Evolutionary conservation across 1,140 invertebrate species (phyloP).

Genomic region (Drosophila tropicalis): DNA sequence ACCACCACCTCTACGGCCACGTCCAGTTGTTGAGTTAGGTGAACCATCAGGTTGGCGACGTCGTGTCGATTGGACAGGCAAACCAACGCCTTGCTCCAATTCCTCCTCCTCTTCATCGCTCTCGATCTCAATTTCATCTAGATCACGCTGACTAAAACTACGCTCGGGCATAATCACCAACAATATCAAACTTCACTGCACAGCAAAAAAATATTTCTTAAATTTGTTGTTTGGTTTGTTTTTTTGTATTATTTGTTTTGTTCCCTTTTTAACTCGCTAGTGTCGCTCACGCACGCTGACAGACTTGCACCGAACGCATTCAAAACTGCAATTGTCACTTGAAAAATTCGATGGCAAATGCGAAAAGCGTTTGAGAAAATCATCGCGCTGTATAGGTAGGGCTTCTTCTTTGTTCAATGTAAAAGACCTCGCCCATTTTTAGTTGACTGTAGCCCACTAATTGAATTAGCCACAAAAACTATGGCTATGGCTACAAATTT

Average conservation of each 20-base stretch:
- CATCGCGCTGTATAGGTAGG: conserved; percentile 40
- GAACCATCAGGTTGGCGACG: conserved; percentile 37
- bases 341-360: conserved; percentile 33
- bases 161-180: conserved; percentile 65
- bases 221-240: not conserved
- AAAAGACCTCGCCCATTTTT: conserved; percentile 7
- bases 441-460: conserved; percentile 50
- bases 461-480: conserved; percentile 59
- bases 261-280: not conserved
- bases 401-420: conserved; percentile 35
- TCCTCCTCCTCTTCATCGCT: conserved; percentile 79
- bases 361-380: conserved; percentile 32
- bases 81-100: conserved; percentile 70
- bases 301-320: conserved; percentile 77
- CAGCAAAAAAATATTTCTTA: not conserved
- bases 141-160: conserved; percentile 65
- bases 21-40: conserved; percentile 31
- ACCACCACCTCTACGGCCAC: not conserved
- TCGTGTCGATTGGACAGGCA: conserved; percentile 57
- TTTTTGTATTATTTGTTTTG: not conserved
- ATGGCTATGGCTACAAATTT: conserved; percentile 1
- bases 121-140: conserved; percentile 78
- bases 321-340: conserved; percentile 69
- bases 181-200: conserved; percentile 1
- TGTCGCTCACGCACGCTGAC: not conserved